Evolutionary conservation across 1,140 invertebrate genomes (phyloP).

Genomic region (Drosophila nebulosa): DNA sequence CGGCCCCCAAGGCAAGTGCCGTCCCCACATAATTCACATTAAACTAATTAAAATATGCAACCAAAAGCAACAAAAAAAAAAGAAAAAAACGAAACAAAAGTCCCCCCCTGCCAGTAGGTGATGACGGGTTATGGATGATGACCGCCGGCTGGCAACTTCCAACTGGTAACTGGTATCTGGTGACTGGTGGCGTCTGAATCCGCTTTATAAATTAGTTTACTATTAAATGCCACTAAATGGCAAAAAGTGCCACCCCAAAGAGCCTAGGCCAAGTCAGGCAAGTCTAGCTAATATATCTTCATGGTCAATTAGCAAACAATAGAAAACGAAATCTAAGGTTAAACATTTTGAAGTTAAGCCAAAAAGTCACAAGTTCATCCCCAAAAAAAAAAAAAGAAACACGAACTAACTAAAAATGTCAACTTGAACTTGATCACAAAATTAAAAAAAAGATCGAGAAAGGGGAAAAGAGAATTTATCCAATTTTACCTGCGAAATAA

Average conservation of each 20-base stretch:
- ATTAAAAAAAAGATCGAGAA: neutral
- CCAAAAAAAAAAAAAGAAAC: constrained; percentile 46
- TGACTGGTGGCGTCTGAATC: constrained; percentile 27
- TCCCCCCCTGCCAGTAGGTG: neutral
- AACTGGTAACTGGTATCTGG: neutral
- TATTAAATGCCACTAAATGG: constrained; percentile 74
- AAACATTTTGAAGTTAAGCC: constrained; percentile 38
- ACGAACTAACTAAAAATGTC: neutral
- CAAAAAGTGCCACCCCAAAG: constrained; percentile 69
- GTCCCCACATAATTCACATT: constrained; percentile 38
- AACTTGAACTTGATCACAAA: constrained; percentile 52
- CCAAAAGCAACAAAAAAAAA: constrained; percentile 5
- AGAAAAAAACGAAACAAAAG: constrained; percentile 22
- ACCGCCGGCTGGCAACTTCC: neutral
- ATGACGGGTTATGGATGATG: neutral
- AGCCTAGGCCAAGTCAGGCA: neutral
- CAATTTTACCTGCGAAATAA: constrained; percentile 31
- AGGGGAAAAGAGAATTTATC: constrained; percentile 6
- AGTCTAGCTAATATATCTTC: constrained; percentile 45
- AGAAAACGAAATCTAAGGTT: constrained; percentile 36
- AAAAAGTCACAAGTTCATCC: constrained; percentile 41
- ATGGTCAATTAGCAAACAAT: constrained; percentile 75
- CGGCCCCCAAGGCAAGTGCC: constrained; percentile 35
- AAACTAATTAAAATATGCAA: constrained; percentile 67
- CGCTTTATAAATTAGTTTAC: constrained; percentile 70